Evolutionary conservation across 2,113 vertebrate species (phyloP), one percentile per base, ranked within the genome.

Genomic region (Bos javanicus): DNA sequence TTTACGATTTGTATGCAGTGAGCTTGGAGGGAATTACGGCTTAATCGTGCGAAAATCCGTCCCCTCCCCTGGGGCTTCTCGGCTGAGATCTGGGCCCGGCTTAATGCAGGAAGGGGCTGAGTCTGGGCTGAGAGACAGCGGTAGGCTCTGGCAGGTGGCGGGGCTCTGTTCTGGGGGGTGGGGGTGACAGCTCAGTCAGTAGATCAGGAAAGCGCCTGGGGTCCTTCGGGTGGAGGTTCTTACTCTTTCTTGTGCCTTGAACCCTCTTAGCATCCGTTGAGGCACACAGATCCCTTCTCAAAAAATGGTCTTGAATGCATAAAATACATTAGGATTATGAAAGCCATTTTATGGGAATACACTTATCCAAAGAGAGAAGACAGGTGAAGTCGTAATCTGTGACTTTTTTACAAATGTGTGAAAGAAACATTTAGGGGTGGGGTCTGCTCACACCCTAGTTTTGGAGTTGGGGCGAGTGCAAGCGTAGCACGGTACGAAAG

Each of bases 41-140:
- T 87, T 86, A 76, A 92, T 74, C n/a, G 52, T 81, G 57, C 1
- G 26, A 95, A 95, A 96, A 95, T 87, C 97, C 67, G 0, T 81
- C 56, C 91, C 64, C 84, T 85, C 0, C 43, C 85, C 57, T 10
- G 11, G 67, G 74, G 88, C 88, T 87, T 76, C 60, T 46, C 85
- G 5, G 90, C 62, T 6, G 46, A 90, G 84, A 59, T 86, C 80
- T 28, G 26, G 28, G 13, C 64, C 48, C 11, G 0, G 1, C 85
- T 60, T 43, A 5, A 56, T 9, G 54, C 86, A 28, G 82, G 33
- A 74, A 57, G 62, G 25, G 43, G 59, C 15, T 26, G n/a, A 46
- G 54, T 52, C 78, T 28, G 57, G 86, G 19, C 36, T 23, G 6
- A 43, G 33, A 56, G 19, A 25, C 16, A 6, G 19, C 8, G 0